Base-by-base conservation (phyloP, 1,140 invertebrate species). In the Drosophila obscura region DNA sequence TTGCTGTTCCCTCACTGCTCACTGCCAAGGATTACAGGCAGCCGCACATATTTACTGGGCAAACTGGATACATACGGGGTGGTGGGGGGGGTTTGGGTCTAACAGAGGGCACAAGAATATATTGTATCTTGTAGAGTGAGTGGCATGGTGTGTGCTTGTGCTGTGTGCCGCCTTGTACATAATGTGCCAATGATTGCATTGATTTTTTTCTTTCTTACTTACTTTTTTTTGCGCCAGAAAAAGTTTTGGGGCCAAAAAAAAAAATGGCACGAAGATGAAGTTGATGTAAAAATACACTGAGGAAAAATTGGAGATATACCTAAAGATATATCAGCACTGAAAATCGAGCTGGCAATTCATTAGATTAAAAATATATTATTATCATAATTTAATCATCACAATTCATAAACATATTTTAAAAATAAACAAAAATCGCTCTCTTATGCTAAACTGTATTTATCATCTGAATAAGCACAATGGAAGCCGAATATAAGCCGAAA, bases 171-270 rank as follows among this genome's bases (percentile, higher is more conserved):
- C 24, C 66, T 16, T 50, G 84, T 83, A 88, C 62, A 88, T 88
- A 88, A 88, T 88, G 83, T 88, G 84, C 67, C 80, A 83, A 88
- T 77, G 73, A 88, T 88, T 88, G 84, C 83, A 88, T 88, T 88
- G 83, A 88, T 84, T 88, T 87, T 85, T 79, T 46, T 50, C n/a
- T 56, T 56, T 15, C 50, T 35, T 45, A 43, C 19, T 46, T 61
- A 39, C 35, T 39, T 39, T 39, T 35, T 39, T 39, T 39, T 39
- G 43, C 35, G 51, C 35, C 44, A 56, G 60, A 45, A 45, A 85
- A 85, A 87, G 46, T 82, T 87, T 73, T 83, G 46, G 35, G 35
- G n/a, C 26, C 45, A 31, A 24, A 16, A 41, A 58, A 57, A 55
- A 31, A 24, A 19, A 24, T 24, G 22, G 6, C 9, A 44, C 26